Evolutionary conservation across 2,113 vertebrate genomes (phyloP).

Genomic region (Chionodraco myersi): DNA sequence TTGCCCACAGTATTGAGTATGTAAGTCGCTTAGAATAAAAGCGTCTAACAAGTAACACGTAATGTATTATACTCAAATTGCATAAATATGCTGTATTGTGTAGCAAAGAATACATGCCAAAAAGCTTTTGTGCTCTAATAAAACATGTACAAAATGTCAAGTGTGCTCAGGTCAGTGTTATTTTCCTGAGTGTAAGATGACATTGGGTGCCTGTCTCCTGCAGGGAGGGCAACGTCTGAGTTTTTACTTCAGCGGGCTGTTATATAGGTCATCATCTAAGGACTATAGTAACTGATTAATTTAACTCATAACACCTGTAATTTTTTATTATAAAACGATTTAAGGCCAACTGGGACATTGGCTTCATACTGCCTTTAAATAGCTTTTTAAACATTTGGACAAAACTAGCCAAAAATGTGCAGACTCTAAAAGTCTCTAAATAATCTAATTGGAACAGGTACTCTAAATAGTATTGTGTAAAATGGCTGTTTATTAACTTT

Average conservation of each 20-base stretch:
- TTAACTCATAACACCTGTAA: too few species aligned
- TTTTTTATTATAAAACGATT: background rate
- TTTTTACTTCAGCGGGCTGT: background rate
- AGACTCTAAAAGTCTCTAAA: too few species aligned
- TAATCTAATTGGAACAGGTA: too few species aligned
- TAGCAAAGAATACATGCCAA: background rate
- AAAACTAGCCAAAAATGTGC: too few species aligned
- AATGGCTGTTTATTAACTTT: too few species aligned
- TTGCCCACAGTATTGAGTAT: too few species aligned
- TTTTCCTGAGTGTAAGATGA: conserved; percentile 14
- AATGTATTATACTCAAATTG: background rate
- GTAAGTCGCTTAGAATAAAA: too few species aligned
- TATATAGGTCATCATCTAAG: conserved; percentile 5
- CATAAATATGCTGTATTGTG: background rate
- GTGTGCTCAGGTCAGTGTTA: conserved; percentile 1
- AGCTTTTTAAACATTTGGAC: too few species aligned
- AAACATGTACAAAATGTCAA: conserved; percentile 14
- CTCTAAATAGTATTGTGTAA: too few species aligned
- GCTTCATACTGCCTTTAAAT: too few species aligned
- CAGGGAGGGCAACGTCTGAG: background rate
- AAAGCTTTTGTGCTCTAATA: background rate
- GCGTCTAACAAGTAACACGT: too few species aligned
- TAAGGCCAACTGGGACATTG: background rate
- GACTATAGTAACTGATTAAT: conserved; percentile 7
- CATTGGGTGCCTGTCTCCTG: background rate